Evolutionary conservation across 2,888 invertebrate species (phyloP).

Genomic region (Andrena praecox): DNA sequence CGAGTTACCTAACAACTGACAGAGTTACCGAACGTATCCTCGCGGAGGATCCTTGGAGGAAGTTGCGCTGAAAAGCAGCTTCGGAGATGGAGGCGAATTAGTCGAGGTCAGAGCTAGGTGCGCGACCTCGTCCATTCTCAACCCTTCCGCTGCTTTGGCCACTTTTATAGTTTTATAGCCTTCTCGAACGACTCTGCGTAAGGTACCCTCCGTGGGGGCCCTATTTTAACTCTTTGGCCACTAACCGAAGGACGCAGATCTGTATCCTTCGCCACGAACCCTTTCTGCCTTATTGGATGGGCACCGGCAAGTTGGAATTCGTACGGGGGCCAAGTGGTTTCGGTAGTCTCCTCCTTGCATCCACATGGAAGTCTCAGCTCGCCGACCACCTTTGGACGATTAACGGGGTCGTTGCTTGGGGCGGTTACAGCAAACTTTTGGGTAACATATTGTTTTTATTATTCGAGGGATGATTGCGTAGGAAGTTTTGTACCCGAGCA

Average conservation of each 20-base stretch:
- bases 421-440: too few species aligned
- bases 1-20: conserved; percentile 29
- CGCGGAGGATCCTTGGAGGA: conserved; percentile 28
- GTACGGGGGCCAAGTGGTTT: not conserved
- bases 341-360: not conserved
- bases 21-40: conserved; percentile 32
- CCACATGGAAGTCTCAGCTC: not conserved
- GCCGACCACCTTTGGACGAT: not conserved
- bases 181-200: conserved; percentile 44
- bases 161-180: conserved; percentile 80
- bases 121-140: conserved; percentile 60
- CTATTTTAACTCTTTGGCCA: conserved; percentile 53
- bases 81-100: conserved; percentile 55
- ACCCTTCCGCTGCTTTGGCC: conserved; percentile 71
- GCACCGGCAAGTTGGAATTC: conserved; percentile 3
- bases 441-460: too few species aligned
- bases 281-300: conserved; percentile 55
- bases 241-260: conserved; percentile 52
- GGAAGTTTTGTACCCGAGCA: too few species aligned
- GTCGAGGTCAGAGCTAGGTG: conserved; percentile 56
- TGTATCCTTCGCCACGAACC: conserved; percentile 27
- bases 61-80: conserved; percentile 44
- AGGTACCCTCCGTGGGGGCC: conserved; percentile 35
- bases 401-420: too few species aligned
- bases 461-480: too few species aligned